Percentiles rank a stretch among this genome's conserved stretches.
Evolutionary conservation across 2,888 invertebrate genomes (phyloP).

Genomic region (Tenthredo notha): DNA sequence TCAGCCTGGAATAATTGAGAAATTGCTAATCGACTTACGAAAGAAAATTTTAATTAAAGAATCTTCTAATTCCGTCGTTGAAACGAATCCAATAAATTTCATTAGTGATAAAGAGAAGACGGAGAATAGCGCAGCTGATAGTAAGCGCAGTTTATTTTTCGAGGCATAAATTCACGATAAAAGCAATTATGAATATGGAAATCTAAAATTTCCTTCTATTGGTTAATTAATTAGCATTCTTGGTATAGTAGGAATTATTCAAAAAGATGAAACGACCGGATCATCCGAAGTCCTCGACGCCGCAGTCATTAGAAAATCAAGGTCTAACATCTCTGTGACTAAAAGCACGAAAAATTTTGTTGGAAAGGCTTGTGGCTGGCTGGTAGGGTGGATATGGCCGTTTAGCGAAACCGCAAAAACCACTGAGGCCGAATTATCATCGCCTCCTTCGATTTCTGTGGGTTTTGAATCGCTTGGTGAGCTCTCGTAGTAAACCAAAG

Average conservation of each 20-base stretch:
- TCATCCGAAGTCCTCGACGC: not conserved
- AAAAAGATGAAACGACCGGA: not conserved
- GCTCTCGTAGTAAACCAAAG: not conserved
- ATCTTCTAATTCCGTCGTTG: not conserved
- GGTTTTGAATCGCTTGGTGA: not conserved
- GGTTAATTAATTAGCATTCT: not conserved
- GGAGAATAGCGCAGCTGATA: not conserved
- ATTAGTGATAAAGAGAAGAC: not conserved
- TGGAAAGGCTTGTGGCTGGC: slow-evolving; percentile 5
- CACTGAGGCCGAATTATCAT: not conserved
- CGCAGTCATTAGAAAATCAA: not conserved
- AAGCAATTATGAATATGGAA: not conserved
- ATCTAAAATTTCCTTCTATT: not conserved
- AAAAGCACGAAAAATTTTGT: not conserved
- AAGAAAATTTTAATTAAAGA: not conserved
- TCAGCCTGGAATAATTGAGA: slow-evolving; percentile 82
- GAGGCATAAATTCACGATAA: not conserved
- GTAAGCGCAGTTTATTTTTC: not conserved
- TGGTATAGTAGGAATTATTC: not conserved
- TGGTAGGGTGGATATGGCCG: slow-evolving; percentile 33
- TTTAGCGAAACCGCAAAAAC: not conserved
- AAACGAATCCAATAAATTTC: slow-evolving; percentile 67
- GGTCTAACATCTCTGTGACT: not conserved
- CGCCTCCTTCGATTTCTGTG: not conserved
- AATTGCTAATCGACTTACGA: slow-evolving; percentile 79